These are phyloP conservation scores for Clanis bilineata DNA, from an alignment of 2,888 invertebrate species.

Conservation along the genomic window DNA sequence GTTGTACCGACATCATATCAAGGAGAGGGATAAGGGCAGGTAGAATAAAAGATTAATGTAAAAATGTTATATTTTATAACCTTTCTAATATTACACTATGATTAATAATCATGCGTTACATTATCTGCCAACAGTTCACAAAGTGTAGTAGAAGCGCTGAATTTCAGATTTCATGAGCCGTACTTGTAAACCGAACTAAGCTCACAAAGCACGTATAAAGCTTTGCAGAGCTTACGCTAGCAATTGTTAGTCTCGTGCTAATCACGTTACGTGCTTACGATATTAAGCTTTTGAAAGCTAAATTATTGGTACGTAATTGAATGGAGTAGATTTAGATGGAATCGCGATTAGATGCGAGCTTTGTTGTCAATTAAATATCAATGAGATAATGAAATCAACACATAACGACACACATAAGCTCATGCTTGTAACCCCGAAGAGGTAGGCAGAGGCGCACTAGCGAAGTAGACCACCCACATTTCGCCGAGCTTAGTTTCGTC, in stretches of 20 bases:
- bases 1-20: too few species aligned
- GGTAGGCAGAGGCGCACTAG: too few species aligned
- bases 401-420: too few species aligned
- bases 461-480: too few species aligned
- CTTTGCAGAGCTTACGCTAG: conserved; percentile 11
- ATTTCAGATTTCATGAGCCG: conserved; percentile 31
- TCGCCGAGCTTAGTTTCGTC: too few species aligned
- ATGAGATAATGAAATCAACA: neutral
- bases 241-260: conserved; percentile 9
- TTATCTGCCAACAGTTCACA: neutral
- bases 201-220: conserved; percentile 14
- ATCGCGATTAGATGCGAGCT: neutral
- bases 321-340: neutral
- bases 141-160: conserved; percentile 22
- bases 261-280: conserved; percentile 11
- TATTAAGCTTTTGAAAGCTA: conserved; percentile 14
- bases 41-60: too few species aligned
- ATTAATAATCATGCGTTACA: too few species aligned
- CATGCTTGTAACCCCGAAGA: too few species aligned
- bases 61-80: too few species aligned
- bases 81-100: too few species aligned
- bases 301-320: conserved; percentile 1
- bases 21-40: too few species aligned
- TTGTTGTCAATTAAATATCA: neutral
- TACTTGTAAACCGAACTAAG: conserved; percentile 24